Base-by-base conservation (phyloP, 2,797 vertebrate species). In the Anabas testudineus region DNA sequence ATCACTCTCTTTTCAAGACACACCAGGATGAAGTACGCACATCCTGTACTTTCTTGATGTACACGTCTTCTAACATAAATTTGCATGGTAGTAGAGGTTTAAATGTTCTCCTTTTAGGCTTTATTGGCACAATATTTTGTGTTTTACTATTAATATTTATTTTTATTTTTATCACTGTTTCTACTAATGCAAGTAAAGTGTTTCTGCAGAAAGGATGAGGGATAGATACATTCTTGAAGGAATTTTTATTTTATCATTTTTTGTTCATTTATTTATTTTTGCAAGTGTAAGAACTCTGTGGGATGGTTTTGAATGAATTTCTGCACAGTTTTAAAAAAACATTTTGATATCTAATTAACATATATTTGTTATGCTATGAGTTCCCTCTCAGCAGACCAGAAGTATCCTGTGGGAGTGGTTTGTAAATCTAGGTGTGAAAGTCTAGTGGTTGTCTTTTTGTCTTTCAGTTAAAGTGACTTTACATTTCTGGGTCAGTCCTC, bases 1-100 rank as follows among this genome's bases (percentile, higher is more conserved):
- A 91, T 91, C 85, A n/a, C 6, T 48, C 59, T 61, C 62, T 48
- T 54, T 59, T 66, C 45, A 61, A 76, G 62, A 60, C 74, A 78
- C 53, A 34, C 36, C 45, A 78, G 5, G 43, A 61, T 26, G 76
- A 75, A 30, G 59, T 67, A 60, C 18, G 13, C 74, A 84, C 79
- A 81, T 90, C 88, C 90, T 88, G 78, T 85, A 32, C 41, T 54
- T 21, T n/a, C 30, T 56, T 2, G 2, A 36, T 52, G 12, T 32
- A 18, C 22, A 16, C 2, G 1, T 43, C 15, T 30, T 19, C 52
- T 15, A 28, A 15, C 7, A 19, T 51, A 1, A 22, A 42, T 54
- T 60, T 36, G 9, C 10, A 10, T 8, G 0, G 13, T 6, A 26
- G 10, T 48, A 6, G 6, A 16, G 7, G 1, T 47, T 67, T 30